Percentiles rank a stretch among this genome's conserved stretches.
Conservation (phyloP, 2,113 vertebrate species). For the Dasyurus viverrinus region DNA sequence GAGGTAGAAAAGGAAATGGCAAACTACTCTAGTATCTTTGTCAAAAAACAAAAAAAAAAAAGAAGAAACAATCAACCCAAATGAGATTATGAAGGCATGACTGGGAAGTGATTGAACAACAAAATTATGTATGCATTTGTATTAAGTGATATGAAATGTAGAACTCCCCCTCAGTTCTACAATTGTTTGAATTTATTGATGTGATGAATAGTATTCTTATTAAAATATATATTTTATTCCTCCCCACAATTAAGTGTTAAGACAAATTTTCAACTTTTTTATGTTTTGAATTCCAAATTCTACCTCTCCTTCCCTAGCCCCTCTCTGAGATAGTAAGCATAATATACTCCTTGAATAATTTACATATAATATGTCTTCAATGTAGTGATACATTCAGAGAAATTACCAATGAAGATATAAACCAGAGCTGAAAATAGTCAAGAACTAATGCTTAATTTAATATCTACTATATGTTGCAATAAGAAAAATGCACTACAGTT, state of each 20-base stretch:
- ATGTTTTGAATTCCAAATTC: no score
- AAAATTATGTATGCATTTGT: not conserved
- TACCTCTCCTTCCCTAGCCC: no score
- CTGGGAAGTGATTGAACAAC: not conserved
- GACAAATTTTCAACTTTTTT: no score
- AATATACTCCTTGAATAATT: not conserved
- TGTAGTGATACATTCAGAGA: not conserved
- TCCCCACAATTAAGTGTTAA: no score
- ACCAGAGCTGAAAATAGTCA: not conserved
- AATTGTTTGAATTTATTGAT: not conserved
- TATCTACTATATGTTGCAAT: constrained; percentile 29
- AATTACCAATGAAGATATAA: not conserved
- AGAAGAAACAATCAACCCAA: not conserved
- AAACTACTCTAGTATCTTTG: not conserved
- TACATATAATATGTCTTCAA: not conserved
- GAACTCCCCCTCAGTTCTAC: not conserved
- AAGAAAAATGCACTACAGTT: not conserved
- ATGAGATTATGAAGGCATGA: not conserved
- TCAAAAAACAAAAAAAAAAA: not conserved
- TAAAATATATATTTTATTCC: no score
- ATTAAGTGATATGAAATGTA: not conserved
- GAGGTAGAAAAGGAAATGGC: not conserved
- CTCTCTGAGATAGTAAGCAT: not conserved
- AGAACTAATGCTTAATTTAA: constrained; percentile 15
- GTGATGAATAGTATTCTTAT: not conserved